Conservation (phyloP, 2,797 vertebrate species). For the Tapirus indicus region DNA sequence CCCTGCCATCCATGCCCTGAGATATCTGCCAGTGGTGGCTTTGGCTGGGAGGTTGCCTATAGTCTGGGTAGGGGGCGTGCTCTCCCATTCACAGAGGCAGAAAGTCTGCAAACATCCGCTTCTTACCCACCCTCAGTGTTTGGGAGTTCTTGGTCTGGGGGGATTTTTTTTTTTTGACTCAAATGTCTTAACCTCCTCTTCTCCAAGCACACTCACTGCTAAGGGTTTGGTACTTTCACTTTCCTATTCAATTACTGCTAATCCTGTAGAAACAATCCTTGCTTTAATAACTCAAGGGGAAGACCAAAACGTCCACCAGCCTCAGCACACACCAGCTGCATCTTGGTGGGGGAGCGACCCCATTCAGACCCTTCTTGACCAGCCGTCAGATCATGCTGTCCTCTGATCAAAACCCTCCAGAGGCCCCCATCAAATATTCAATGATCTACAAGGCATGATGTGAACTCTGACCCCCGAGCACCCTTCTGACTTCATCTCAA, state of each 20-base stretch:
- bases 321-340: neutral
- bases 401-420: neutral
- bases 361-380: neutral
- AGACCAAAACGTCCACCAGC: fast-evolving
- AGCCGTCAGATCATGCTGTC: neutral
- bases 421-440: neutral
- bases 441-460: fast-evolving
- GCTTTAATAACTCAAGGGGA: fast-evolving
- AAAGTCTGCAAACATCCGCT: neutral
- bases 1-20: constrained; percentile 43
- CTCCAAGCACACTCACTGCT: fast-evolving
- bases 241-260: neutral
- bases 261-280: neutral
- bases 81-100: neutral
- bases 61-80: neutral
- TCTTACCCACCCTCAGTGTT: neutral
- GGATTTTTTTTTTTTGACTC: neutral
- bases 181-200: neutral
- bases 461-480: neutral
- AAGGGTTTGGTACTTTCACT: neutral
- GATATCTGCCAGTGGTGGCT: constrained; percentile 55
- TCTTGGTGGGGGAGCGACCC: neutral
- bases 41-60: neutral
- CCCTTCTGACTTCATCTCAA: neutral
- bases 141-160: too few relatives aligned